Evolutionary conservation across 2,888 invertebrate genomes (phyloP), one percentile per base, ranked within the genome.

Genomic region (Meta bourneti): DNA sequence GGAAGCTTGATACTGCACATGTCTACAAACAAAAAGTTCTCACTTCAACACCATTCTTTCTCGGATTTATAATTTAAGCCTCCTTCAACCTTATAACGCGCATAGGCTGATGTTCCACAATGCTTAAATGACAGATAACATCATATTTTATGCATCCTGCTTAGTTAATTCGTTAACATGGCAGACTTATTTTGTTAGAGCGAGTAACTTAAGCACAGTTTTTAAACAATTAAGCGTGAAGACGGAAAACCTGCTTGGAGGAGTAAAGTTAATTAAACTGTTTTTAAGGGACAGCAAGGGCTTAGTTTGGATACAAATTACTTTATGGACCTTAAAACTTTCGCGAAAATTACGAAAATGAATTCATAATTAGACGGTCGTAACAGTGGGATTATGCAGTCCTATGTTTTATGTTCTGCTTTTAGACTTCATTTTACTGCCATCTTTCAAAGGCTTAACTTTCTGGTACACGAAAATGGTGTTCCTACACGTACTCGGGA

Each of bases 331-430:
- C 81, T 74, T n/a, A 81, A 81, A 79, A 88, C 81, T 88, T 81
- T 74, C 52, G 61, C 19, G 49, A 61, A 69, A 80, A 80, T 88
- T 88, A 61, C 61, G 74, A 81, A 81, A 88, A 88, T 88, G 74
- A 74, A 81, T 88, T 88, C 88, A 74, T 88, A 88, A 88, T 88
- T 88, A 88, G 74, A 61, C 51, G 52, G 72, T 75, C 74, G 74
- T 88, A 74, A 71, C 54, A 7, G 61, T 72, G 8, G 52, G 80
- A 81, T 74, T 81, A 74, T 61, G 19, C 52, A 49, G 70, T 54
- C 61, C 69, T 61, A 48, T 72, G 61, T 72, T 79, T 87, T 87
- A 87, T 83, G n/a, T 49, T 61, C 54, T 19, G 54, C 19, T 20
- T 16, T 9, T 48, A 74, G 54, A 61, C 69, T 77, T 54, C 49